phyloP scores from a whole-genome alignment of 2,113 vertebrate species.

The Vireo altiloquus region DNA sequence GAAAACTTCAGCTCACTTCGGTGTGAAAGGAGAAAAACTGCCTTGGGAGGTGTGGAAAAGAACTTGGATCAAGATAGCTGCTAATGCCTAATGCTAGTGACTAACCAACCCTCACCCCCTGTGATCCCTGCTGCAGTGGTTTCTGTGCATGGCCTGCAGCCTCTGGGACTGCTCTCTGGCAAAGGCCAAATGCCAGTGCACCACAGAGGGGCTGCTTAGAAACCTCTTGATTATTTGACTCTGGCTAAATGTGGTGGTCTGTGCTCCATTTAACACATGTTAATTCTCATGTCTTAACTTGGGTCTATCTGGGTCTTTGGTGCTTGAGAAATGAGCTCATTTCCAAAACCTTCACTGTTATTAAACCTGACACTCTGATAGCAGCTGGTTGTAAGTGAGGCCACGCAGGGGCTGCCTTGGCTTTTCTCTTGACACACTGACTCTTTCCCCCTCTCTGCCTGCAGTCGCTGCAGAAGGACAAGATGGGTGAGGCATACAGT shows the following conservation, averaged over 20 bases:
- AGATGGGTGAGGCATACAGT: slow-evolving; percentile 78
- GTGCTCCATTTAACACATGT: background rate
- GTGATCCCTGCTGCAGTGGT: background rate
- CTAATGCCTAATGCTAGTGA: background rate
- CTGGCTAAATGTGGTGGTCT: background rate
- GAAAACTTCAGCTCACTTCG: background rate
- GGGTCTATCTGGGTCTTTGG: background rate
- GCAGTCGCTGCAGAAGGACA: slow-evolving; percentile 76
- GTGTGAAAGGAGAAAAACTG: background rate
- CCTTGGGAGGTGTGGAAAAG: background rate
- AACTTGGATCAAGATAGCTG: background rate
- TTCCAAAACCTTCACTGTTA: background rate
- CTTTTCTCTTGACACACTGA: background rate
- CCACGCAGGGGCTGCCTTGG: background rate
- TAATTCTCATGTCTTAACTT: background rate
- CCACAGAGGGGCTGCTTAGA: background rate
- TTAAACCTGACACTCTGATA: background rate
- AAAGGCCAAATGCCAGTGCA: background rate
- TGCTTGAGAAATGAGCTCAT: background rate
- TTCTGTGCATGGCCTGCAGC: background rate
- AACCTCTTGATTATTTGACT: background rate
- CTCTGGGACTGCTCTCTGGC: background rate
- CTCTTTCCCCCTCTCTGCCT: background rate
- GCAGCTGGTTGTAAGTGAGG: background rate
- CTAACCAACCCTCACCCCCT: background rate